Evolutionary conservation across 2,888 invertebrate genomes (phyloP).

Genomic region (Glaucopsyche alexis): DNA sequence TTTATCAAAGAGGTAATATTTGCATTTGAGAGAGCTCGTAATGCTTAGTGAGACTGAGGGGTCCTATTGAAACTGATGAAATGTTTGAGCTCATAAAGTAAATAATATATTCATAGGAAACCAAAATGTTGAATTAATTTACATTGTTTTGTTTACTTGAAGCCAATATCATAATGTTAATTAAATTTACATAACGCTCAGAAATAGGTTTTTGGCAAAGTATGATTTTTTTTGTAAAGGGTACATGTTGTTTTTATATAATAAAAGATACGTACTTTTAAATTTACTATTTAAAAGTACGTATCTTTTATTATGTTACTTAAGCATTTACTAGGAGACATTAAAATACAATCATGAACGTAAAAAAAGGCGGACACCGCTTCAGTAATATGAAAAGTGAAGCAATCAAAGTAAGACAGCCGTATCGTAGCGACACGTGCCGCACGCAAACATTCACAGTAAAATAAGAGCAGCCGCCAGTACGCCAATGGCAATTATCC

Average conservation of each 20-base stretch:
- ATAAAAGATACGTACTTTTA: no score
- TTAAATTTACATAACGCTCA: background rate
- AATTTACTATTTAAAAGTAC: no score
- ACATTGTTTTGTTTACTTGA: conserved; percentile 16
- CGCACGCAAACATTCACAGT: no score
- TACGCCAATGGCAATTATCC: no score
- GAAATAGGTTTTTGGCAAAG: background rate
- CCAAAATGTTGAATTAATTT: conserved; percentile 21
- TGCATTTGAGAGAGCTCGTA: conserved; percentile 13
- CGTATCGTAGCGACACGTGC: no score
- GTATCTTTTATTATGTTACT: no score
- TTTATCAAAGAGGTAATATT: conserved; percentile 90
- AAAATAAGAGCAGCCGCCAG: no score
- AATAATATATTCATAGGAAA: conserved; percentile 20
- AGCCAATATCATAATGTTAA: conserved; percentile 3
- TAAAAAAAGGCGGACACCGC: no score
- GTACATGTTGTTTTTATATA: background rate
- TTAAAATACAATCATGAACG: no score
- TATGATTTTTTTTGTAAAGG: background rate
- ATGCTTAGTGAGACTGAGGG: conserved; percentile 2
- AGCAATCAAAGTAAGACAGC: no score
- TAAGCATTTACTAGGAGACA: no score
- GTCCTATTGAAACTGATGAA: conserved; percentile 15
- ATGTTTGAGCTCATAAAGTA: conserved; percentile 22
- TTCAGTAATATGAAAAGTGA: no score